Evolutionary conservation across 2,113 vertebrate genomes (phyloP).

Genomic region (Haplotaxodon microlepis): DNA sequence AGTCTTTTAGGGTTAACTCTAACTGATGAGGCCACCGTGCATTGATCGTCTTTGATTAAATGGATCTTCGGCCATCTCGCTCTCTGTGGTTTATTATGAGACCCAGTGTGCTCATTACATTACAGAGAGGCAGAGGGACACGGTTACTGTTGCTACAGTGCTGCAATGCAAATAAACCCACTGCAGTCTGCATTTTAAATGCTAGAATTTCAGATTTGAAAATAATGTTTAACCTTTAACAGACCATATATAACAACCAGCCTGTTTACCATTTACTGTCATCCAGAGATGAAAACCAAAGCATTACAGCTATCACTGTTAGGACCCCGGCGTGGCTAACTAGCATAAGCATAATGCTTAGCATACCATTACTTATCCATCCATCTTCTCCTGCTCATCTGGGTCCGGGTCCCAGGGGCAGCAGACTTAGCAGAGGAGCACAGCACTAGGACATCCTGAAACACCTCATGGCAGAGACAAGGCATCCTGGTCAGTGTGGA

Average conservation of each 20-base stretch:
- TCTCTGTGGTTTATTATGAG: constrained; percentile 26
- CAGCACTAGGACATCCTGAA: background rate
- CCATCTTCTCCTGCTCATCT: background rate
- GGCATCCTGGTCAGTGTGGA: background rate
- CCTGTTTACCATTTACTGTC: background rate
- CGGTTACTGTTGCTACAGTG: background rate
- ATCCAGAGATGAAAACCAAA: background rate
- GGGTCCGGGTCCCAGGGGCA: background rate
- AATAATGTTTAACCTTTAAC: background rate
- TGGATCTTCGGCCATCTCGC: constrained; percentile 41
- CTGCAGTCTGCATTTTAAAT: background rate
- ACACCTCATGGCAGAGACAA: background rate
- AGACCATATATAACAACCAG: background rate
- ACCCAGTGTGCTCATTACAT: constrained; percentile 25
- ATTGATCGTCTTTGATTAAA: constrained; percentile 62
- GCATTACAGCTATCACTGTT: background rate
- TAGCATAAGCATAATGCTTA: background rate
- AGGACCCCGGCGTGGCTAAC: background rate
- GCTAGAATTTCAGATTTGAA: background rate
- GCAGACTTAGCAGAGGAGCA: background rate
- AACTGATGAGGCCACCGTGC: constrained; percentile 40
- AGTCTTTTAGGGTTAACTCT: constrained; percentile 41
- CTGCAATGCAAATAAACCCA: constrained; percentile 7
- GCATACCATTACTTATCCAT: background rate
- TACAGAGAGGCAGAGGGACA: background rate